Conservation (phyloP, 64 coral and sea anemone genomes). For the Montipora sp. region DNA sequence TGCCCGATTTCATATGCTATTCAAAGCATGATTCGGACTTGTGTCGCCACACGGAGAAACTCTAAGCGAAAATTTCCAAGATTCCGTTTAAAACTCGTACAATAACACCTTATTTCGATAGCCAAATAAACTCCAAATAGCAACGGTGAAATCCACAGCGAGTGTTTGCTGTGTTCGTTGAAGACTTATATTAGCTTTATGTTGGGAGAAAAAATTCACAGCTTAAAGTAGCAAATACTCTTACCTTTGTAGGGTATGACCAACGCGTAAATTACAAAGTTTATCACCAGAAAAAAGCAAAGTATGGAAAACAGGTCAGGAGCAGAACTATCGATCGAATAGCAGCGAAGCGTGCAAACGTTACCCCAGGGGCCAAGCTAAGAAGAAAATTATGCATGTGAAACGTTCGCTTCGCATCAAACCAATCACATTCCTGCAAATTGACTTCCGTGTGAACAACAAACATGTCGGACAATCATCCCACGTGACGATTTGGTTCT, state of each 20-base stretch:
- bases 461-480: not conserved
- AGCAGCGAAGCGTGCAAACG: not conserved
- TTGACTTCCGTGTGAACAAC: conserved; percentile 9
- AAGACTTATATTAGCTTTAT: not conserved
- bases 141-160: not conserved
- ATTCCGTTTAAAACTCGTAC: not conserved
- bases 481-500: not conserved
- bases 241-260: not conserved
- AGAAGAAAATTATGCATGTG: not conserved
- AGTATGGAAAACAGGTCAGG: not conserved
- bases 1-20: too few relatives aligned
- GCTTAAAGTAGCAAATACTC: not conserved
- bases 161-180: not conserved
- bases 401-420: not conserved
- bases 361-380: not conserved
- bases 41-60: not conserved
- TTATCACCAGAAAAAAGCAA: not conserved
- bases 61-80: not conserved
- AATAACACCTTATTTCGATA: not conserved
- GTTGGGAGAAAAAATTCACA: not conserved
- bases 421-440: conserved; percentile 11
- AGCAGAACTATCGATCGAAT: not conserved
- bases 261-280: not conserved
- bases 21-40: not conserved
- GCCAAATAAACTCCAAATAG: not conserved